Conservation (phyloP, 2,888 invertebrate species). For the Argyra leucocephala region DNA sequence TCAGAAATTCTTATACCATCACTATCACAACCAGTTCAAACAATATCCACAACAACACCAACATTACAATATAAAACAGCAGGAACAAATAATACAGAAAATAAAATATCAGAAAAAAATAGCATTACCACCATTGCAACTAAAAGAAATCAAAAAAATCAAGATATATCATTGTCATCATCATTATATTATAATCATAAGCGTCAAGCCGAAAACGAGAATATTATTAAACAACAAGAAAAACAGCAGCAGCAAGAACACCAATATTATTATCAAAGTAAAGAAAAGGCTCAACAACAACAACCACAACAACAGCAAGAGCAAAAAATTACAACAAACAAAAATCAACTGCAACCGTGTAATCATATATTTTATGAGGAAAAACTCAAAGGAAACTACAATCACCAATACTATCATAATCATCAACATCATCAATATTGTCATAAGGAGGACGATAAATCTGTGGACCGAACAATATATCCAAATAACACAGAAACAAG, state of each 20-base stretch:
- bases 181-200: not conserved
- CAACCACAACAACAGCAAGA: not conserved
- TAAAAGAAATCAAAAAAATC: not conserved
- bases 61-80: too few relatives aligned
- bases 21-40: not conserved
- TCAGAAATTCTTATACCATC: not conserved
- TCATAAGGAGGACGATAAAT: not conserved
- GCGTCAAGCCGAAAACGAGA: slow-evolving; percentile 3
- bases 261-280: not conserved
- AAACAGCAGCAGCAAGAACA: not conserved
- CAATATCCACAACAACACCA: not conserved
- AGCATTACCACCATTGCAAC: not conserved
- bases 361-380: not conserved
- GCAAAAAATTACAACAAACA: not conserved
- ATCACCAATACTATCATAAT: not conserved
- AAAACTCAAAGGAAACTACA: not conserved
- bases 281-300: not conserved
- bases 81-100: too few relatives aligned
- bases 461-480: not conserved
- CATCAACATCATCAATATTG: not conserved
- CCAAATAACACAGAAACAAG: not conserved
- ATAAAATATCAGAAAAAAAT: too few relatives aligned
- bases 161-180: not conserved
- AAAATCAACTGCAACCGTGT: not conserved
- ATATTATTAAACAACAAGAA: not conserved